Conservation (phyloP, 2,113 vertebrate genomes). For the Raja brachyura region DNA sequence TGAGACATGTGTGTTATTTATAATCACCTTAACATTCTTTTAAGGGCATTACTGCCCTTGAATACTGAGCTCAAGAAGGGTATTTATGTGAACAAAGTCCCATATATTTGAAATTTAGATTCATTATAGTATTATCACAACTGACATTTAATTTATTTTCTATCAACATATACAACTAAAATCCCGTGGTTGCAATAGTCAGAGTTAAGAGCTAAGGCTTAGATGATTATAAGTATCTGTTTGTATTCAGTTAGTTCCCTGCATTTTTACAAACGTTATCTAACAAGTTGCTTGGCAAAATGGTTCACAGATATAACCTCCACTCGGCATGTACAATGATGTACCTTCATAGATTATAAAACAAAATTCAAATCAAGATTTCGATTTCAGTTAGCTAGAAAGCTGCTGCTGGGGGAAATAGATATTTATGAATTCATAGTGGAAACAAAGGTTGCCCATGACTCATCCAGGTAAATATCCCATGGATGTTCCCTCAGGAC, state of each 20-base stretch:
- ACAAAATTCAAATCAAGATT: neutral
- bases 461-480: neutral
- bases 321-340: too few relatives aligned
- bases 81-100: neutral
- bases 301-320: neutral
- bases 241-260: neutral
- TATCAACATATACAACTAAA: neutral
- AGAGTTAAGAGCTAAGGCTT: neutral
- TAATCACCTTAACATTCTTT: neutral
- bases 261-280: neutral
- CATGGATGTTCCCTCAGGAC: neutral
- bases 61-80: slow-evolving; percentile 6
- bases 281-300: neutral
- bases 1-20: neutral
- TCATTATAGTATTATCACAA: neutral
- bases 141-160: neutral
- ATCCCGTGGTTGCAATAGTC: neutral
- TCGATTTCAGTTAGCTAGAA: neutral
- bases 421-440: neutral
- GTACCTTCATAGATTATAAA: neutral
- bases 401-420: neutral
- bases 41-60: slow-evolving; percentile 16
- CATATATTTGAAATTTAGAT: neutral
- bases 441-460: neutral
- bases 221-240: neutral